Evolutionary conservation across 2,797 vertebrate genomes (phyloP), one percentile per base, ranked within the genome.

Genomic region (Cetoscarus ocellatus): DNA sequence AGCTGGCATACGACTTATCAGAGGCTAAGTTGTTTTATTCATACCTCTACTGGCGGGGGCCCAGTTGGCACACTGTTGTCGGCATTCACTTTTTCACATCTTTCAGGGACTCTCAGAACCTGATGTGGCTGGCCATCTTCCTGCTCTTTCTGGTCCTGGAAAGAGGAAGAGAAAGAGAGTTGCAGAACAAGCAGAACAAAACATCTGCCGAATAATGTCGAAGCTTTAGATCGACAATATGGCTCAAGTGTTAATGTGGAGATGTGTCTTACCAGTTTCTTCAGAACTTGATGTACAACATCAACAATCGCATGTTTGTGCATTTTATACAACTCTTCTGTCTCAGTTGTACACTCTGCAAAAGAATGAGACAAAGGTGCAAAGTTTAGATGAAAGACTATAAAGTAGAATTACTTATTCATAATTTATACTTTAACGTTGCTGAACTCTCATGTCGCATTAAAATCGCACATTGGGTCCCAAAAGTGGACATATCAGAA

Each of bases 331-430:
- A 92, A 62, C 3, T 67, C 42, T 43, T 93, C 90, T 8, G 90
- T 90, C 47, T 58, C 64, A 0, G 43, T 38, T 5, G 91, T 73
- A 35, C 94, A 95, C 0, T 76, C 94, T 95, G 70, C 1, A 38
- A 54, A 56, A 6, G 55, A 72, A 8, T 49, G 3, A 45, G 12
- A 27, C 27, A 27, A 27, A 27, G 27, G 27, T 27, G 27, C 27
- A 27, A 27, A 27, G 27, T 27, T 14, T 14, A 19, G 48, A 11
- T 51, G 6, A 55, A 27, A 27, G 27, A 27, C 27, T 27, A 27
- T 2, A 27, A 27, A 27, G 27, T 27, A 27, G 4, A 27, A 27
- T 27, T 27, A 27, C 27, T 2, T 27, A 4, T 27, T 27, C 4
- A 27, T 27, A 27, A 27, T 27, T 27, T 27, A 27, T 27, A 27